Evolutionary conservation across 2,888 invertebrate genomes (phyloP).

Genomic region (Tetrapedia diversipes): DNA sequence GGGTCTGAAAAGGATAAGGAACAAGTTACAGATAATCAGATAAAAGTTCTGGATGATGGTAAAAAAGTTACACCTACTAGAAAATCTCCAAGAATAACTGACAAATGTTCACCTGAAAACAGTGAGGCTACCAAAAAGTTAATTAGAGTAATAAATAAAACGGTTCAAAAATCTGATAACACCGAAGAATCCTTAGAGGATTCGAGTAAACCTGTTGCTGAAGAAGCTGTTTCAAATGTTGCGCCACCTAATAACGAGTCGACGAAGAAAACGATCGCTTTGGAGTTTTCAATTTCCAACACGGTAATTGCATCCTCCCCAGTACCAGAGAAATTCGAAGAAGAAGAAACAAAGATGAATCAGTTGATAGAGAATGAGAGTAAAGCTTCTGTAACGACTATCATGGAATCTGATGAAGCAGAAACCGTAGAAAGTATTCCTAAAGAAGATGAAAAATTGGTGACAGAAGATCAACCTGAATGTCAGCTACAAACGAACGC

Average conservation of each 20-base stretch:
- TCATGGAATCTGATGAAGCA: conserved; percentile 65
- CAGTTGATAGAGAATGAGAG: background rate
- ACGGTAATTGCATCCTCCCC: background rate
- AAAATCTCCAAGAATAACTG: conserved; percentile 63
- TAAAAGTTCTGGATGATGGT: conserved; percentile 37
- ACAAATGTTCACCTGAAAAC: conserved; percentile 56
- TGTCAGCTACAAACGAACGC: background rate
- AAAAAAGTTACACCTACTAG: conserved; percentile 52
- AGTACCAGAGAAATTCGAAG: background rate
- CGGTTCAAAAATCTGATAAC: conserved; percentile 27
- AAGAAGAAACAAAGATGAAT: background rate
- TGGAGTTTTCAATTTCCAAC: background rate
- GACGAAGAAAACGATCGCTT: background rate
- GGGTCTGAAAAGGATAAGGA: conserved; percentile 16
- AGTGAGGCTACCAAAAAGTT: conserved; percentile 53
- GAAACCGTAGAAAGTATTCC: conserved; percentile 80
- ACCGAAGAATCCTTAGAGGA: conserved; percentile 36
- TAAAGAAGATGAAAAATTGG: conserved; percentile 76
- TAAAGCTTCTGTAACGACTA: conserved; percentile 11
- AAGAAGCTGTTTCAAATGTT: background rate
- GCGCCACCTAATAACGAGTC: conserved; percentile 18
- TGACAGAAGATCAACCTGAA: conserved; percentile 60
- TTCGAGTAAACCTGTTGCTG: background rate
- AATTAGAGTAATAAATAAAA: conserved; percentile 37
- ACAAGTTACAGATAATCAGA: conserved; percentile 34